A percentile compares a stretch with the other conserved stretches of the same genome.
Evolutionary conservation across 2,888 invertebrate genomes (phyloP).

Genomic region (Amblyteles armatorius): DNA sequence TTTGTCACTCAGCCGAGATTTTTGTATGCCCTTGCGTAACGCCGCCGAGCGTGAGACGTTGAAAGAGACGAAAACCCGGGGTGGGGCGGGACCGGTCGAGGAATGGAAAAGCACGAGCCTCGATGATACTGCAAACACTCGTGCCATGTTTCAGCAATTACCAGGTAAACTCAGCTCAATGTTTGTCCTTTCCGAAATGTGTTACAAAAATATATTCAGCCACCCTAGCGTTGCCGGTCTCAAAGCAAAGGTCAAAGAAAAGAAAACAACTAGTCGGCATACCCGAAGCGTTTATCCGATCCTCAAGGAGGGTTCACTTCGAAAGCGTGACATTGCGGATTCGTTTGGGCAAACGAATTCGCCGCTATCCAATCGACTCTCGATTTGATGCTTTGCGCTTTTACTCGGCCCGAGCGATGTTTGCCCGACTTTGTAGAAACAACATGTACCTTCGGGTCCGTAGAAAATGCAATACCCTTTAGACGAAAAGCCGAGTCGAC

Average conservation of each 20-base stretch:
- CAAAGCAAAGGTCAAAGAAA: constrained; percentile 22
- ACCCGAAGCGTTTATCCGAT: constrained; percentile 49
- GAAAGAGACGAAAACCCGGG: background rate
- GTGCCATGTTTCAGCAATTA: constrained; percentile 81
- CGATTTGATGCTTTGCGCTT: constrained; percentile 60
- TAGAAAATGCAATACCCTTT: background rate
- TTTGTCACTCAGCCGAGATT: background rate
- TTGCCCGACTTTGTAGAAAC: constrained; percentile 21
- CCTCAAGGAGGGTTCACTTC: constrained; percentile 69
- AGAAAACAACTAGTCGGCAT: background rate
- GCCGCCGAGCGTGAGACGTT: background rate
- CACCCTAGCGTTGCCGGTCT: constrained; percentile 37
- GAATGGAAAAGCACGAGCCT: constrained; percentile 68
- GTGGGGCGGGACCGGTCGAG: background rate
- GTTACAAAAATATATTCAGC: constrained; percentile 74
- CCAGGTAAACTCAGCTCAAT: constrained; percentile 74
- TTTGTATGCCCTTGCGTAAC: background rate
- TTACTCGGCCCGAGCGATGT: background rate
- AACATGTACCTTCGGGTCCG: background rate
- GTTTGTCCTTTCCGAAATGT: constrained; percentile 77
- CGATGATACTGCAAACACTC: constrained; percentile 81
- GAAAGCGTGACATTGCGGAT: constrained; percentile 75
- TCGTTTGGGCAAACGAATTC: constrained; percentile 57
- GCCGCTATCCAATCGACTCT: constrained; percentile 66
- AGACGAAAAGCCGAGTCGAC: background rate